phyloP scores from a whole-genome alignment of 2,888 invertebrate genomes.

The Saturnia pavonia region DNA sequence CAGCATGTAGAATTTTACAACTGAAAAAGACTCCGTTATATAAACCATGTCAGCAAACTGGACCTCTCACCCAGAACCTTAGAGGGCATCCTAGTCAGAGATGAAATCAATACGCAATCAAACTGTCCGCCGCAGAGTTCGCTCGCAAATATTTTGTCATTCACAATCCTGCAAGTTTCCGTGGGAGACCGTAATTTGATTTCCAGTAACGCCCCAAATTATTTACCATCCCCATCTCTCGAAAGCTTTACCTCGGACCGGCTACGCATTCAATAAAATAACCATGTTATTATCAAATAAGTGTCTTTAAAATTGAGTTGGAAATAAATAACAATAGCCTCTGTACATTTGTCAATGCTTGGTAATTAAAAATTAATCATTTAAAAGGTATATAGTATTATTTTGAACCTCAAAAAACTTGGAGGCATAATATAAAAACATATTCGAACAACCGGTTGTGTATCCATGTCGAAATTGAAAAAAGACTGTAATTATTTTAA shows the following conservation, averaged over 20 bases:
- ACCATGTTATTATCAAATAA: slow-evolving; percentile 14
- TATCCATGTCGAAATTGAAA: too few relatives aligned
- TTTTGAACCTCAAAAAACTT: neutral
- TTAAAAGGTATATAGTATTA: neutral
- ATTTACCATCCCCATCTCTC: slow-evolving; percentile 19
- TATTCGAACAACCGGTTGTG: too few relatives aligned
- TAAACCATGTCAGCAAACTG: slow-evolving; percentile 28
- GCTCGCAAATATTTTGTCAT: slow-evolving; percentile 55
- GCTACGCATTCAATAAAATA: slow-evolving; percentile 5
- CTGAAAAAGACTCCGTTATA: slow-evolving; percentile 23
- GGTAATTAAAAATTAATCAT: neutral
- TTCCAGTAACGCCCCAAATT: slow-evolving; percentile 28
- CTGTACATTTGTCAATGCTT: neutral
- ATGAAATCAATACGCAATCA: slow-evolving; percentile 63
- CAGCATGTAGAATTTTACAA: neutral
- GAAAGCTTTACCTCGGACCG: slow-evolving; percentile 7
- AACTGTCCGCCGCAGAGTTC: slow-evolving; percentile 53
- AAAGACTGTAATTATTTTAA: too few relatives aligned
- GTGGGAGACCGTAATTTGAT: slow-evolving; percentile 31
- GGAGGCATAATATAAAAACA: neutral
- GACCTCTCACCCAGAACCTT: slow-evolving; percentile 22
- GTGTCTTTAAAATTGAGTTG: neutral
- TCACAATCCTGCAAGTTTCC: slow-evolving; percentile 43
- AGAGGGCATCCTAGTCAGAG: slow-evolving; percentile 28
- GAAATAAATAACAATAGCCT: neutral